Percentiles rank a stretch among this genome's conserved stretches.
Conservation (phyloP, 2,888 invertebrate genomes). For the Oscheius sp. region DNA sequence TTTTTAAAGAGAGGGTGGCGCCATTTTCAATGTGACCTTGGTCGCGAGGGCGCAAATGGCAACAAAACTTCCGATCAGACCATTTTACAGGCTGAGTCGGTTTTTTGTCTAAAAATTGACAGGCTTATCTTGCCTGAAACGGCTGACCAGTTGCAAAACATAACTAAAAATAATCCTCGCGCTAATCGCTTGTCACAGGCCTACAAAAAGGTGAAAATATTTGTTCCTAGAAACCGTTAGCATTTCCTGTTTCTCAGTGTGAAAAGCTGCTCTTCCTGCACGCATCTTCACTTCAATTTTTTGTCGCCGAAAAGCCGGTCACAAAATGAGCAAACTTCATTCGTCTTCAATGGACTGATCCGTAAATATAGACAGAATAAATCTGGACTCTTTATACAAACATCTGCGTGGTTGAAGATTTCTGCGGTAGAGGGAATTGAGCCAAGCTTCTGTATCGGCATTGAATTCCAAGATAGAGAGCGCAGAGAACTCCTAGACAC, state of each 20-base stretch:
- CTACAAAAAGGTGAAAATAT: too few relatives aligned
- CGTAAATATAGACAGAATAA: slow-evolving; percentile 16
- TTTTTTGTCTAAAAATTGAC: too few relatives aligned
- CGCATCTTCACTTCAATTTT: too few relatives aligned
- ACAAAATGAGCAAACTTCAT: slow-evolving; percentile 7
- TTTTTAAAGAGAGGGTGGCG: slow-evolving; percentile 19
- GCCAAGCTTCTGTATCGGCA: slow-evolving; percentile 50
- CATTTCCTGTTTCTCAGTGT: too few relatives aligned
- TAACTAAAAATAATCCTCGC: too few relatives aligned
- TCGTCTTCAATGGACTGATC: slow-evolving; percentile 6
- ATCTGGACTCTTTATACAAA: slow-evolving; percentile 5
- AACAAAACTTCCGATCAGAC: slow-evolving; percentile 5
- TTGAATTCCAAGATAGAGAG: slow-evolving; percentile 45
- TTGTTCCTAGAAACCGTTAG: too few relatives aligned
- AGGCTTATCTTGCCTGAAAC: too few relatives aligned
- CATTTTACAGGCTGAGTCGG: too few relatives aligned
- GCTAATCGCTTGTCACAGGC: too few relatives aligned
- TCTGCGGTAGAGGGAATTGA: slow-evolving; percentile 33
- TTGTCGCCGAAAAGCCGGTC: neutral
- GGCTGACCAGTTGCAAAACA: too few relatives aligned
- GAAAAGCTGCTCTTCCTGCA: too few relatives aligned
- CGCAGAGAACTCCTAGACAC: slow-evolving; percentile 36
- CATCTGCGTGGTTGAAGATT: slow-evolving; percentile 15
- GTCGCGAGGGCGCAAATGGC: neutral
- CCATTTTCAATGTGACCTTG: slow-evolving; percentile 11